Evolutionary conservation across 2,113 vertebrate species (phyloP), one percentile per base, ranked within the genome.

Genomic region (Aplodontia rufa): DNA sequence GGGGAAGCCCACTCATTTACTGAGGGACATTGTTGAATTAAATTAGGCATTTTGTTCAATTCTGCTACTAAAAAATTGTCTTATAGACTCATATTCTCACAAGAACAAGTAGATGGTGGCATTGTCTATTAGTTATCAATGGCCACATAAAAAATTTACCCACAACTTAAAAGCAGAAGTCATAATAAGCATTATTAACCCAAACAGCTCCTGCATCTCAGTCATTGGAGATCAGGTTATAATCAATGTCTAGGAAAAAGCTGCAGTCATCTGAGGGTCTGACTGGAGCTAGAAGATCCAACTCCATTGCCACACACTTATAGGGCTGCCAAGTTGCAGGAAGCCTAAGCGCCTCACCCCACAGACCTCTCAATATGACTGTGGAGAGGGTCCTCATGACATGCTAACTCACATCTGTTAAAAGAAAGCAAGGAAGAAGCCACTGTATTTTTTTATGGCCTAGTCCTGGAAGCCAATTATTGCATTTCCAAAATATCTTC

Each of bases 21-120:
- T 49, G 26, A 92, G 24, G 42, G 30, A 32, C 24, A 62, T 24
- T 83, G 26, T 76, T 69, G 19, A 81, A 90, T 72, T 69, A 20
- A 89, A 89, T 83, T 62, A 83, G 35, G 55, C 60, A 45, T 74
- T 79, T 19, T 87, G 51, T 72, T 83, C 42, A 17, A 80, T 72
- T 93, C 22, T 90, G 74, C 40, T 66, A 88, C 35, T 69, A 84
- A 49, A 37, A 95, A 87, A 64, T 82, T 94, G 32, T 76, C 83
- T 96, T 47, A 71, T 5, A 82, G 30, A 53, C 45, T 62, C 10
- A 40, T n/a, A 66, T 66, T 79, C 49, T 42, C 79, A 89, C n/a
- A 66, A 37, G 82, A 94, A 74, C 62, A n/a, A 96, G 22, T 11
- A 79, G 19, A 89, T 16, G 26, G 24, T 49, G 47, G 62, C 7